A percentile compares a stretch with the other conserved stretches of the same genome.
Evolutionary conservation across 2,113 vertebrate species (phyloP).

Genomic region (Rafetus swinhoei): DNA sequence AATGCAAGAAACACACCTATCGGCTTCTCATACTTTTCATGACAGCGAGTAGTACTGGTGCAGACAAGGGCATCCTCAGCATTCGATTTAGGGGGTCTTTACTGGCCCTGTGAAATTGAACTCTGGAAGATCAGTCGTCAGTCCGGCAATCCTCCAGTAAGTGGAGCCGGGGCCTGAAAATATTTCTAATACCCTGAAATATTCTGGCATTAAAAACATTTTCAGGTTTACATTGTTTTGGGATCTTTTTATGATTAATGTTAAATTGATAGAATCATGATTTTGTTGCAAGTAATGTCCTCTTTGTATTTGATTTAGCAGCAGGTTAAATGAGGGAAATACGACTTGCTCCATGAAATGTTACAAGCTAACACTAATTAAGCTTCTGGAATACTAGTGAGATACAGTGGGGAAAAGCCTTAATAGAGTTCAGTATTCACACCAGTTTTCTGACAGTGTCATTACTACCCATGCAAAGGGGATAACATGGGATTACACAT

Average conservation of each 20-base stretch:
- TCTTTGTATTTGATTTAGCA: not conserved
- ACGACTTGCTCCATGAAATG: not conserved
- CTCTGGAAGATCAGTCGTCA: too few species aligned
- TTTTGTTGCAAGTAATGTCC: not conserved
- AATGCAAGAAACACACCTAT: too few species aligned
- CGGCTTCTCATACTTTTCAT: too few species aligned
- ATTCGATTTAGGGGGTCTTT: too few species aligned
- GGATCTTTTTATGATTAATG: not conserved
- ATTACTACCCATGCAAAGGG: not conserved
- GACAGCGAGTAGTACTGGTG: too few species aligned
- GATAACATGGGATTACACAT: not conserved
- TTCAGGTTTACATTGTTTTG: slow-evolving; percentile 7
- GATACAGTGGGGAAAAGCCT: not conserved
- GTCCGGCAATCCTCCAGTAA: too few species aligned
- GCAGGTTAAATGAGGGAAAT: not conserved
- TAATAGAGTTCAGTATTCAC: not conserved
- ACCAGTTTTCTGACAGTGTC: not conserved
- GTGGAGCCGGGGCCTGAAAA: too few species aligned
- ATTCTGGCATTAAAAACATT: not conserved
- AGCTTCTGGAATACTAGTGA: not conserved
- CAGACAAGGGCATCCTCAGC: too few species aligned
- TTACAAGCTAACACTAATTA: fast-evolving
- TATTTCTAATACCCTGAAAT: not conserved
- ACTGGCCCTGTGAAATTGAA: too few species aligned
- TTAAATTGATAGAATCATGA: not conserved